Conservation (phyloP, 2,888 invertebrate genomes). For the Cataglyphis altisquamis region DNA sequence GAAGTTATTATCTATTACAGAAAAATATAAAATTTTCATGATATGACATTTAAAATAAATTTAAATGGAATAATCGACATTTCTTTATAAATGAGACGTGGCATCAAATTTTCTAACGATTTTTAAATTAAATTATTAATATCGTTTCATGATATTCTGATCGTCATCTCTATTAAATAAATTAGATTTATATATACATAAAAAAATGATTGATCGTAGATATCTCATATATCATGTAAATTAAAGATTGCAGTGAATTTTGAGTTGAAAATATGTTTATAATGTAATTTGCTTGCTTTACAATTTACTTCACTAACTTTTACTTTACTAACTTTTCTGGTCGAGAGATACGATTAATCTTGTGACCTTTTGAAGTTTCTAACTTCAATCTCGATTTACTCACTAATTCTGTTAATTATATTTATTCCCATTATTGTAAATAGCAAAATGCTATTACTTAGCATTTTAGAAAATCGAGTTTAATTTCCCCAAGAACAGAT, state of each 20-base stretch:
- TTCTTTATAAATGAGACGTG: background rate
- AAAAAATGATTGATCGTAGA: background rate
- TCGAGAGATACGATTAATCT: background rate
- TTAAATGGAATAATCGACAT: background rate
- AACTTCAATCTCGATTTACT: background rate
- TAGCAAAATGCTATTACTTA: background rate
- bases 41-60: background rate
- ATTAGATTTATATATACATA: background rate
- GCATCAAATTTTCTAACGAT: background rate
- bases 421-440: background rate
- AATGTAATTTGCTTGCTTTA: background rate
- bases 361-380: background rate
- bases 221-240: background rate
- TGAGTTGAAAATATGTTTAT: background rate
- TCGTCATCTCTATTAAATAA: background rate
- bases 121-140: background rate
- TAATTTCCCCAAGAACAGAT: background rate
- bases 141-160: background rate
- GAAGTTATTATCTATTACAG: background rate
- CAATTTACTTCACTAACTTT: background rate
- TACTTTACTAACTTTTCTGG: background rate
- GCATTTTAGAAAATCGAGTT: background rate
- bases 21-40: background rate
- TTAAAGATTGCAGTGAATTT: background rate
- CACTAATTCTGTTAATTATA: background rate